phyloP scores from a whole-genome alignment of 2,113 vertebrate species.

The Trematomus loennbergii region DNA sequence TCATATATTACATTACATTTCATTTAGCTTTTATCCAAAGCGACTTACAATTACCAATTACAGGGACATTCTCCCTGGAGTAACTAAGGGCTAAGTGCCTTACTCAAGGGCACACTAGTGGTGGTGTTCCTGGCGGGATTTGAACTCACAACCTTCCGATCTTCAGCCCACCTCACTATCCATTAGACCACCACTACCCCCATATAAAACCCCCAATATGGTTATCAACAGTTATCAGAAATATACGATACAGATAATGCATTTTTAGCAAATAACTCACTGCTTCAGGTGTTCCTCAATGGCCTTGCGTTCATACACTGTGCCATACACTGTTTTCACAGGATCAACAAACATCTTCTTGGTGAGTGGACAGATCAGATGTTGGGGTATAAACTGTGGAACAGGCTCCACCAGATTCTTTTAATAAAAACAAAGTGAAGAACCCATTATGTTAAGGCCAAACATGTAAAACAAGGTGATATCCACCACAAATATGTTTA shows the following conservation, averaged over 20 bases:
- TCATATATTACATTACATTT: no score
- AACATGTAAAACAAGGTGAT: neutral
- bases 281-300: slow-evolving; percentile 69
- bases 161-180: no score
- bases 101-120: no score
- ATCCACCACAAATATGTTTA: neutral
- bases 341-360: slow-evolving; percentile 78
- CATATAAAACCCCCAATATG: no score
- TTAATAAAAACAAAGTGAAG: neutral
- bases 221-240: neutral
- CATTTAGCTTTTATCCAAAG: no score
- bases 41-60: no score
- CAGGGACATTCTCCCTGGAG: no score
- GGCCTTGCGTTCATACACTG: slow-evolving; percentile 69
- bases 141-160: no score
- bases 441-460: neutral
- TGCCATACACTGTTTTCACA: slow-evolving; percentile 64
- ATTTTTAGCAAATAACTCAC: slow-evolving; percentile 48
- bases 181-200: no score
- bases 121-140: no score
- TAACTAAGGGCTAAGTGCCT: no score
- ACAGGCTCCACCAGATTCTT: slow-evolving; percentile 59
- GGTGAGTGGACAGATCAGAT: slow-evolving; percentile 69
- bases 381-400: slow-evolving; percentile 31
- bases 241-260: neutral